These are phyloP conservation scores for Lepilemur septentrionalis DNA, from an alignment of 2,797 vertebrate genomes.

Conservation along the genomic window DNA sequence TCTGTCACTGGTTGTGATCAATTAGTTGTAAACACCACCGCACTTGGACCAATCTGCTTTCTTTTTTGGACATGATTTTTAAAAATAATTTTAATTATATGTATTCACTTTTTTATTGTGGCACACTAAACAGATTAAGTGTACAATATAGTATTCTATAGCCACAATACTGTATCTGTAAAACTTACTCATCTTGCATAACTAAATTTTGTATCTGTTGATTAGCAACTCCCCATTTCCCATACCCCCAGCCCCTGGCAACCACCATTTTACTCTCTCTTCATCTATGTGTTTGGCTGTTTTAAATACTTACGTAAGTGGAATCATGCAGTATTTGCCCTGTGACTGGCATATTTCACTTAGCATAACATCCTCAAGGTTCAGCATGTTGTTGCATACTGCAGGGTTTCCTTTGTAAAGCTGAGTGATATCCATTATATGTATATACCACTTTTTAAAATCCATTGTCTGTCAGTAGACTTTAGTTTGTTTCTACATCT, in stretches of 20 bases:
- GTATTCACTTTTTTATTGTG: background rate
- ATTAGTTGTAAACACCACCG: background rate
- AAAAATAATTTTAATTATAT: background rate
- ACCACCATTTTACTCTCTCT: background rate
- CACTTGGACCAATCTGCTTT: background rate
- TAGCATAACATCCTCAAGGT: background rate
- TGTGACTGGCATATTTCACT: background rate
- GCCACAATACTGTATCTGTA: background rate
- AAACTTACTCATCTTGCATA: background rate
- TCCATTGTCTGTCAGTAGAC: background rate
- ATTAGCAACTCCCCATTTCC: background rate
- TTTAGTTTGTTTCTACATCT: background rate
- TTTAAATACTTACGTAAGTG: background rate
- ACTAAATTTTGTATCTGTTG: background rate
- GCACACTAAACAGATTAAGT: background rate
- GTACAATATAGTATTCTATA: background rate
- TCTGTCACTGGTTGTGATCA: background rate
- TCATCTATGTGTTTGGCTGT: background rate
- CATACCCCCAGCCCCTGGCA: background rate
- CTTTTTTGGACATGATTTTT: background rate
- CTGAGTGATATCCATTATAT: background rate
- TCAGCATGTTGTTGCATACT: background rate
- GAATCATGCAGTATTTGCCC: background rate
- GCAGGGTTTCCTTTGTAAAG: background rate
- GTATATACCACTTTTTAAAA: background rate